These are phyloP conservation scores for Brachyptera putata DNA, from an alignment of 2,888 invertebrate species.

Conservation along the genomic window DNA sequence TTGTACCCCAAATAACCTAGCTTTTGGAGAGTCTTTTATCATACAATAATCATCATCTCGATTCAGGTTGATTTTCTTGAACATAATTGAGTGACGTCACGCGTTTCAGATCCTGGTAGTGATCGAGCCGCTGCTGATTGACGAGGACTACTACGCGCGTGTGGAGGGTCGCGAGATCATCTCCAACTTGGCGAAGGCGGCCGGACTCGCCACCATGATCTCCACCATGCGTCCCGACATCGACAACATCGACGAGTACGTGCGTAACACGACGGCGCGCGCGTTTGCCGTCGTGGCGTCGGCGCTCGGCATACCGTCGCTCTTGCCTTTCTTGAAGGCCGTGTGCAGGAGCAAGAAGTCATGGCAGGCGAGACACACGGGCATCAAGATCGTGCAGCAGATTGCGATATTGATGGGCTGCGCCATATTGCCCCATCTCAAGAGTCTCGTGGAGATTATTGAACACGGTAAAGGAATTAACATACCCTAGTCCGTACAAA, in stretches of 20 bases:
- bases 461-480: conserved; percentile 94
- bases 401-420: conserved; percentile 99
- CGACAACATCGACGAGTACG: conserved; percentile 99
- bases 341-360: conserved; percentile 99
- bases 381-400: conserved; percentile 99
- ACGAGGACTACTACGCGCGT: conserved; percentile 99
- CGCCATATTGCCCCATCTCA: conserved; percentile 96
- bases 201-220: conserved; percentile 99
- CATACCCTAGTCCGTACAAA: no score
- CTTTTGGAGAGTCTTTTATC: no score
- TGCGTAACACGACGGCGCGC: conserved; percentile 97
- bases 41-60: no score
- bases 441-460: conserved; percentile 97
- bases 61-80: background rate
- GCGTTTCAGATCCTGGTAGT: conserved; percentile 82
- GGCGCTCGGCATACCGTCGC: conserved; percentile 91
- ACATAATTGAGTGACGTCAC: background rate
- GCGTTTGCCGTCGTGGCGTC: conserved; percentile 99
- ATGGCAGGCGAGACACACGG: conserved; percentile 97
- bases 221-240: conserved; percentile 99
- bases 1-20: no score
- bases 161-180: conserved; percentile 99
- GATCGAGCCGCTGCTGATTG: conserved; percentile 96
- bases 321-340: conserved; percentile 96
- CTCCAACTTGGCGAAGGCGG: conserved; percentile 97